Percentiles rank a stretch among this genome's conserved stretches.
These are phyloP conservation scores for Tigriopus japonicus DNA, from an alignment of 1,140 invertebrate species.

Conservation along the genomic window DNA sequence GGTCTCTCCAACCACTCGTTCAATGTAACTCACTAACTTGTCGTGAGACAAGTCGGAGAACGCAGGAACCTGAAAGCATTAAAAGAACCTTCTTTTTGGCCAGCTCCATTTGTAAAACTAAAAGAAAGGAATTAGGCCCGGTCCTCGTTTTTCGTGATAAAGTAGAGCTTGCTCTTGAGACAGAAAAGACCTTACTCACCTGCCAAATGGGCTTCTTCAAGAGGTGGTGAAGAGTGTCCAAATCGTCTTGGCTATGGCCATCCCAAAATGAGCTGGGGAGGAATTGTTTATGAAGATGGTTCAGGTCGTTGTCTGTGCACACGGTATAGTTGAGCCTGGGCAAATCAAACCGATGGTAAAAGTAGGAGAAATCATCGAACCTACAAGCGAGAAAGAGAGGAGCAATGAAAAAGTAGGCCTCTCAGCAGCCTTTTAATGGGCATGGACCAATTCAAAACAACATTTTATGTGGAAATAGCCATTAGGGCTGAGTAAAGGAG, in stretches of 20 bases:
- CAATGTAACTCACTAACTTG: not conserved
- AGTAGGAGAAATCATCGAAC: slow-evolving; percentile 11
- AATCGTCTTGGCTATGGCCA: slow-evolving; percentile 6
- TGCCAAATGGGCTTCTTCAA: slow-evolving; percentile 8
- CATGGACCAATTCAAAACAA: no score
- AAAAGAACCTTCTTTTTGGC: not conserved
- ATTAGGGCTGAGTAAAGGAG: no score
- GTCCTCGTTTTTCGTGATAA: no score
- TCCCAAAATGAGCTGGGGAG: slow-evolving; percentile 13
- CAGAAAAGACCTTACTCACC: not conserved
- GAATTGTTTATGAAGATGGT: not conserved
- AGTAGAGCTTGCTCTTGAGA: no score
- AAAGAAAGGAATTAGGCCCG: no score
- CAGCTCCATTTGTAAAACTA: no score
- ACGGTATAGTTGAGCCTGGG: slow-evolving; percentile 11
- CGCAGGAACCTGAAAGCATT: not conserved
- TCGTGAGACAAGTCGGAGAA: not conserved
- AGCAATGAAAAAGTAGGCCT: no score
- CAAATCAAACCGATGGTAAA: slow-evolving; percentile 8
- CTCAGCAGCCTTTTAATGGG: no score
- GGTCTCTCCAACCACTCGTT: not conserved
- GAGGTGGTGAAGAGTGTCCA: slow-evolving; percentile 1
- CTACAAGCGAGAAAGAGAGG: not conserved
- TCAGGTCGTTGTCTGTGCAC: not conserved
- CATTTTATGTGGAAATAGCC: no score